phyloP scores from a whole-genome alignment of 2,888 invertebrate genomes.

The Caenorhabditis doughertyi region DNA sequence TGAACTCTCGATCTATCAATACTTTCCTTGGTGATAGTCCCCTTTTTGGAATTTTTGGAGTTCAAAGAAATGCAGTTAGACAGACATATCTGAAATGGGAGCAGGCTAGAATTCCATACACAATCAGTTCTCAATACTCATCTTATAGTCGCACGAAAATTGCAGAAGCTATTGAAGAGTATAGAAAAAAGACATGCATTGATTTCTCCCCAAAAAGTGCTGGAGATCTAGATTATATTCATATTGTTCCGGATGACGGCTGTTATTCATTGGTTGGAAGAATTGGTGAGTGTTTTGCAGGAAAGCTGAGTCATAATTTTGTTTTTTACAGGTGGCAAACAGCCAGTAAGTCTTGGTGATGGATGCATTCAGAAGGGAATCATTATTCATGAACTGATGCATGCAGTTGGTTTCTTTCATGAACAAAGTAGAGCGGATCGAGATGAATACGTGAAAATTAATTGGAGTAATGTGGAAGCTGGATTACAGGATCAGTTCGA shows the following conservation, averaged over 20 bases:
- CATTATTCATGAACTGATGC: conserved; percentile 83
- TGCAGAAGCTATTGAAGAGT: conserved; percentile 81
- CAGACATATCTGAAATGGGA: conserved; percentile 82
- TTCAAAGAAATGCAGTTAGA: conserved; percentile 79
- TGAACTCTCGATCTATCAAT: conserved; percentile 73
- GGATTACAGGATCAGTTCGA: conserved; percentile 82
- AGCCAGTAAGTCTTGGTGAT: conserved; percentile 82
- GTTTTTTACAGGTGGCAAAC: conserved; percentile 81
- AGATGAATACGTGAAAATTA: conserved; percentile 82
- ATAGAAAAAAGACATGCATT: conserved; percentile 79
- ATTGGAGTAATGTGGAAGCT: conserved; percentile 81
- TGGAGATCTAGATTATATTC: conserved; percentile 81
- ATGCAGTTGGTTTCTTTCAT: conserved; percentile 83
- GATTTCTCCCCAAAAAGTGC: conserved; percentile 80
- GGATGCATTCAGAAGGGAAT: conserved; percentile 83
- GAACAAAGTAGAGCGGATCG: conserved; percentile 83
- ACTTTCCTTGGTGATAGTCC: conserved; percentile 73
- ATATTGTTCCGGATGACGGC: conserved; percentile 82
- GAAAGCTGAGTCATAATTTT: neutral
- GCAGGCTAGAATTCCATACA: conserved; percentile 81
- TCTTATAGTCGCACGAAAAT: conserved; percentile 79
- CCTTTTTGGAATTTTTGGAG: conserved; percentile 72
- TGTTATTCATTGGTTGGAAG: conserved; percentile 82
- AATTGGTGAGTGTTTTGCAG: conserved; percentile 69
- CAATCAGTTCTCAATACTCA: conserved; percentile 80